phyloP scores from a whole-genome alignment of 1,140 invertebrate species.

The Macrobrachium rosenbergii region DNA sequence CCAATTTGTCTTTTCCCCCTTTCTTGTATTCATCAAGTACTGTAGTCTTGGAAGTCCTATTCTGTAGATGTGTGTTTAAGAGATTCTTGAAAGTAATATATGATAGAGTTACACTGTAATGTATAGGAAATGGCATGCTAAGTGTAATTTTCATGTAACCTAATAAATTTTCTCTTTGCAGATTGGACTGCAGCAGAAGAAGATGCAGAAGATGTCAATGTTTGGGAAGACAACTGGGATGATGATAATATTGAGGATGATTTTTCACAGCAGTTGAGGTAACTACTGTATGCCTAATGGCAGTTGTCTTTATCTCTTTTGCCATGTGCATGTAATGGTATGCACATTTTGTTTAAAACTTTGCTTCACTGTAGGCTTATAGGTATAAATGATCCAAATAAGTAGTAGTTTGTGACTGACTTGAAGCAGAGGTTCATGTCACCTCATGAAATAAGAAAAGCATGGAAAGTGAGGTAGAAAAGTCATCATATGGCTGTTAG shows the following conservation, averaged over 20 bases:
- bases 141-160: neutral
- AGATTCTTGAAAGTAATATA: no score
- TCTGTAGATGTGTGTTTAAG: no score
- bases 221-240: slow-evolving; percentile 99
- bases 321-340: neutral
- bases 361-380: neutral
- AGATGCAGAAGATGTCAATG: slow-evolving; percentile 93
- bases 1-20: no score
- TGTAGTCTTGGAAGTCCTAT: no score
- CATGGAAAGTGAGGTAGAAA: no score
- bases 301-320: neutral
- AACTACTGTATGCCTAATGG: slow-evolving; percentile 45
- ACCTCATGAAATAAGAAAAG: no score
- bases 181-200: slow-evolving; percentile 93
- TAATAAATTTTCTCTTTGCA: slow-evolving; percentile 69
- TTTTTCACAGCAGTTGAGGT: slow-evolving; percentile 94
- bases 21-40: no score
- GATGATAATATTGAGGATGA: slow-evolving; percentile 99
- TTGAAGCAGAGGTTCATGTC: no score
- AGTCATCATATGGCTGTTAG: no score
- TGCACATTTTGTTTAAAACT: neutral
- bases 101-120: neutral
- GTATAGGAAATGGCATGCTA: no score
- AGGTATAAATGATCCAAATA: no score
- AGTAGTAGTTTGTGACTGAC: no score